Conservation (phyloP, 2,113 vertebrate genomes). For the Cyanoramphus novaezelandiae region DNA sequence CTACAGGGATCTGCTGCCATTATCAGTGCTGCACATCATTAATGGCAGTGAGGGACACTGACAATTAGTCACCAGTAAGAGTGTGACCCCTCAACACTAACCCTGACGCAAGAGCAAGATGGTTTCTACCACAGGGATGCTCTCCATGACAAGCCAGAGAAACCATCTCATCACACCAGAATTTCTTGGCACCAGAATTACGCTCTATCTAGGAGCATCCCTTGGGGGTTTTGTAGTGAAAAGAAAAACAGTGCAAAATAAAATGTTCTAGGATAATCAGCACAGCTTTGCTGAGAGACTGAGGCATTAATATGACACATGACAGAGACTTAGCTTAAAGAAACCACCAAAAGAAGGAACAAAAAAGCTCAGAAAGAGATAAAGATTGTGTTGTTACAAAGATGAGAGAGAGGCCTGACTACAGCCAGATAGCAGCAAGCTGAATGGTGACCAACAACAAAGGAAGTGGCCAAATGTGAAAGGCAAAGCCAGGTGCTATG, state of each 20-base stretch:
- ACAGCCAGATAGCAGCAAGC: not conserved
- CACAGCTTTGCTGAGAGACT: not conserved
- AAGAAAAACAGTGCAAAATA: not conserved
- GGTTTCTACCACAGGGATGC: not conserved
- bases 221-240: accelerated
- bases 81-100: not conserved
- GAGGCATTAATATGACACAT: not conserved
- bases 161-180: not conserved
- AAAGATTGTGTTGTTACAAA: not conserved
- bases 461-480: accelerated
- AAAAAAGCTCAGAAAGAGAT: not conserved
- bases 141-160: not conserved
- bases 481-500: not conserved
- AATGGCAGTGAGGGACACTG: not conserved
- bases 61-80: not conserved
- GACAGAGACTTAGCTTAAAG: not conserved
- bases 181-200: not conserved
- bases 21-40: not conserved
- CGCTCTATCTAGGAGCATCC: not conserved
- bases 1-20: not conserved
- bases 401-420: not conserved
- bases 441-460: not conserved
- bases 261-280: not conserved
- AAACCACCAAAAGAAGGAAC: not conserved
- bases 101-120: not conserved